A percentile compares a stretch with the other conserved stretches of the same genome.
Conservation (phyloP, 2,888 invertebrate genomes). For the Lepidochrysops patricia region DNA sequence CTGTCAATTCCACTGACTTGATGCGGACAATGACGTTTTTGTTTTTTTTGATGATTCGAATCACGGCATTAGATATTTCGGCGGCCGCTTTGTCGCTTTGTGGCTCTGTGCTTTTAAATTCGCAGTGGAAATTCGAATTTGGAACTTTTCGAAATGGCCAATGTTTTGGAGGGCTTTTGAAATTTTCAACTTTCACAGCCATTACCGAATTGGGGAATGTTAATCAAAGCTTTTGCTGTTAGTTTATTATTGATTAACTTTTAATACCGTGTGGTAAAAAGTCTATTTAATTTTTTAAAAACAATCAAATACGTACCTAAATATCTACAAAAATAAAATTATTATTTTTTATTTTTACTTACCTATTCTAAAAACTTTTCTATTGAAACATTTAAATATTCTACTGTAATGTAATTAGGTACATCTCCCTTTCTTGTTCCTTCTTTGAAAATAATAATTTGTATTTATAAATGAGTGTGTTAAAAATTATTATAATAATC, state of each 20-base stretch:
- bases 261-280: background rate
- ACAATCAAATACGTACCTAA: background rate
- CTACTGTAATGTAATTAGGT: too few species aligned
- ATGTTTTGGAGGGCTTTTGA: background rate
- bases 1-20: constrained; percentile 66
- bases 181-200: constrained; percentile 1
- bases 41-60: constrained; percentile 38
- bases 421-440: too few species aligned
- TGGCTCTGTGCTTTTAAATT: constrained; percentile 12
- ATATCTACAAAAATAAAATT: background rate
- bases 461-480: too few species aligned
- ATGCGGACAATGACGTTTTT: constrained; percentile 62
- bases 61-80: constrained; percentile 22
- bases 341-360: background rate
- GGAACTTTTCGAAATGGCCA: background rate
- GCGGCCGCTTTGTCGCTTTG: constrained; percentile 21
- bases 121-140: background rate
- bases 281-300: background rate
- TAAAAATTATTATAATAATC: too few species aligned
- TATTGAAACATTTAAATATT: too few species aligned
- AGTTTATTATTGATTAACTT: background rate
- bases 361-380: background rate
- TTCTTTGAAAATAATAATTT: too few species aligned
- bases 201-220: too few species aligned
- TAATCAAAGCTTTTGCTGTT: background rate